Evolutionary conservation across 1,140 invertebrate genomes (phyloP).

Genomic region (Eupristina koningsbergeri): DNA sequence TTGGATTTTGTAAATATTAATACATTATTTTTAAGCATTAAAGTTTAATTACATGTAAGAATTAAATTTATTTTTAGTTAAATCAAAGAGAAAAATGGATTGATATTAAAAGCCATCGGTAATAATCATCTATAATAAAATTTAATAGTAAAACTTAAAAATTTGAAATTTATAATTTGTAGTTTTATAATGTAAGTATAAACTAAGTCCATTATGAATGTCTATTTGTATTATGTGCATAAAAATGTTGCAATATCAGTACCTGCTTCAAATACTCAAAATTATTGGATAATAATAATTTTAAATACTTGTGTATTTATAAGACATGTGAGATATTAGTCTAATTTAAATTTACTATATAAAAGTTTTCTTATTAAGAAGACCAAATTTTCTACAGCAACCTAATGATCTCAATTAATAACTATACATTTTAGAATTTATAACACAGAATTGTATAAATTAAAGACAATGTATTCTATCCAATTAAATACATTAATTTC

Average conservation of each 20-base stretch:
- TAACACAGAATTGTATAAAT: not conserved
- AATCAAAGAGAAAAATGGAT: not conserved
- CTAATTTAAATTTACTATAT: constrained; percentile 14
- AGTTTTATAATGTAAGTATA: not conserved
- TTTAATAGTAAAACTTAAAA: not conserved
- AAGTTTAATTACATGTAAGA: too few relatives aligned
- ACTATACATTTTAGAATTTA: not conserved
- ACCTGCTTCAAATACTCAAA: constrained; percentile 40
- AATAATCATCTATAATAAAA: not conserved
- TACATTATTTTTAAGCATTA: too few relatives aligned
- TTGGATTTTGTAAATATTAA: too few relatives aligned
- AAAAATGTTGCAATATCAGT: constrained; percentile 35
- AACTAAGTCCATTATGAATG: not conserved
- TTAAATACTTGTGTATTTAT: not conserved
- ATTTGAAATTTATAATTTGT: constrained; percentile 6
- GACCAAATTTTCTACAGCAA: not conserved
- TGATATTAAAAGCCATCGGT: not conserved
- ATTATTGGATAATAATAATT: not conserved
- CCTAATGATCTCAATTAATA: not conserved
- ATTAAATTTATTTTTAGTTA: too few relatives aligned
- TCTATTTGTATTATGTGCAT: constrained; percentile 14
- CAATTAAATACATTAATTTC: not conserved
- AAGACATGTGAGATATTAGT: not conserved
- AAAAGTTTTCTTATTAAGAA: not conserved
- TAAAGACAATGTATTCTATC: not conserved